Evolutionary conservation across 2,113 vertebrate species (phyloP).

Genomic region (Dolichotis patagonum): DNA sequence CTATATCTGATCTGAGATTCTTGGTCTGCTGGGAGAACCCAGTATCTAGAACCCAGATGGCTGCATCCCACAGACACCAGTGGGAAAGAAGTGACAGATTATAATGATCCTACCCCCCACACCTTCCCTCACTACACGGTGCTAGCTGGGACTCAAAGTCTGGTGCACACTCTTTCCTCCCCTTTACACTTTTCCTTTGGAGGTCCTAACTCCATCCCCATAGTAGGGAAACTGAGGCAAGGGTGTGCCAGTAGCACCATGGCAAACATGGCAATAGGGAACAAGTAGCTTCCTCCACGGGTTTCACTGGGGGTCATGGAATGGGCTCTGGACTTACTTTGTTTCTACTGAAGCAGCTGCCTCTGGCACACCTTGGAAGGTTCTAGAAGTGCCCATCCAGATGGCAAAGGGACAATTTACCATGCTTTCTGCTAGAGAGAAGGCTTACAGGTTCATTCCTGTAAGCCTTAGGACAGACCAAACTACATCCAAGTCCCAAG

Average conservation of each 20-base stretch:
- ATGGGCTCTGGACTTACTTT: not conserved
- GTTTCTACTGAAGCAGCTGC: not conserved
- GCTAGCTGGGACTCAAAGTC: too few species aligned
- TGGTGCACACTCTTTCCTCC: not conserved
- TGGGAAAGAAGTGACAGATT: not conserved
- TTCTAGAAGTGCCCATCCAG: not conserved
- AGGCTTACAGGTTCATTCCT: not conserved
- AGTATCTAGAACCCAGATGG: not conserved
- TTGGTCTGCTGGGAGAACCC: not conserved
- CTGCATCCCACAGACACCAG: not conserved
- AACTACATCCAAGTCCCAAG: not conserved
- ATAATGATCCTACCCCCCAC: too few species aligned
- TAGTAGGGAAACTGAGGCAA: not conserved
- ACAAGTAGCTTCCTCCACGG: not conserved
- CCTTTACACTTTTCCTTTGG: not conserved
- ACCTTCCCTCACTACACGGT: not conserved
- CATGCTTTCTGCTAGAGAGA: not conserved
- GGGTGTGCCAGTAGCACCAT: rapidly evolving
- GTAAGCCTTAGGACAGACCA: not conserved
- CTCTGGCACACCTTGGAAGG: not conserved
- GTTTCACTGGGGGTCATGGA: not conserved
- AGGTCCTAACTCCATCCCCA: not conserved
- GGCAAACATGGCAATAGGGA: rapidly evolving
- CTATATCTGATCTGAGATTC: not conserved
- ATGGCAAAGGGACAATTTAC: not conserved